phyloP scores from a whole-genome alignment of 1,140 invertebrate species.

The Papilio dardanus region DNA sequence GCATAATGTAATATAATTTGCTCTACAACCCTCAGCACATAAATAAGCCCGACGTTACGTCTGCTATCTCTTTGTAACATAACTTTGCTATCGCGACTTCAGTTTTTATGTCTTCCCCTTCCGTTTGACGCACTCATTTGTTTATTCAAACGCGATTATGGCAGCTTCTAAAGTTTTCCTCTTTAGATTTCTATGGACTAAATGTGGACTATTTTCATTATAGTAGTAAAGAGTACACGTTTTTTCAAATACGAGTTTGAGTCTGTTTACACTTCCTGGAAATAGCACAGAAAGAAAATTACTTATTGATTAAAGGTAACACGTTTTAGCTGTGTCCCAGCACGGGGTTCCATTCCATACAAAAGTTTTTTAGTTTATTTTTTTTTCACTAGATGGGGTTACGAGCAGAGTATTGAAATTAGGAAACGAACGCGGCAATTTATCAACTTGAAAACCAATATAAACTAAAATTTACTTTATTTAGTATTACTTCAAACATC shows the following conservation, averaged over 20 bases:
- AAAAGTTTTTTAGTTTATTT: too few relatives aligned
- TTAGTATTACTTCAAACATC: too few relatives aligned
- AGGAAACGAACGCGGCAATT: too few relatives aligned
- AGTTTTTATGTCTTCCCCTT: conserved; percentile 23
- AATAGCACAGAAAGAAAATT: too few relatives aligned
- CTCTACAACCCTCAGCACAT: background rate
- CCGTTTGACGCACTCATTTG: conserved; percentile 20
- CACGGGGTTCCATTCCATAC: too few relatives aligned
- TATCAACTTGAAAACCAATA: too few relatives aligned
- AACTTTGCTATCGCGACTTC: conserved; percentile 12
- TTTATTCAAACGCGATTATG: conserved; percentile 18
- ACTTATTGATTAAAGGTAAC: background rate
- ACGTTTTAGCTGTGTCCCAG: too few relatives aligned
- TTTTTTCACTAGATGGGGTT: too few relatives aligned
- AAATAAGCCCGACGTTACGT: conserved; percentile 4
- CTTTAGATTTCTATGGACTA: background rate
- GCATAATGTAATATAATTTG: conserved; percentile 3
- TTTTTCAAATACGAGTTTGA: too few relatives aligned
- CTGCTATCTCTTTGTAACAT: conserved; percentile 21
- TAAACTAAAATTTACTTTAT: too few relatives aligned
- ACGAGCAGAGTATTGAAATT: too few relatives aligned
- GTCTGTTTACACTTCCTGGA: too few relatives aligned
- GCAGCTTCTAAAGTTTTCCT: background rate
- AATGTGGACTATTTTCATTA: background rate
- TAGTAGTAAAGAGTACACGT: background rate